phyloP scores from a whole-genome alignment of 2,797 vertebrate species.

The Eulemur albifrons region DNA sequence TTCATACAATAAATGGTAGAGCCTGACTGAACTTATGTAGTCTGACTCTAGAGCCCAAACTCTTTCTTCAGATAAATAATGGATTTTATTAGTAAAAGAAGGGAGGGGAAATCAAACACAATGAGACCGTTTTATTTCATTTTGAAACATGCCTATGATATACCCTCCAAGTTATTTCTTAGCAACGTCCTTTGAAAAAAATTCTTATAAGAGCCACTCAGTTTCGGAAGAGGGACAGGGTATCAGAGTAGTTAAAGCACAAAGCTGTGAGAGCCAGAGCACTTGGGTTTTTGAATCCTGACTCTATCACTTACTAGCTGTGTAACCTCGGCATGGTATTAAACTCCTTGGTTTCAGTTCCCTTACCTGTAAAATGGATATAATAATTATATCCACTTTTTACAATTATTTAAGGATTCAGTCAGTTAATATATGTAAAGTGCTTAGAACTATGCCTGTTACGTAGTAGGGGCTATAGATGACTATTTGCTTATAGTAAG shows the following conservation, averaged over 20 bases:
- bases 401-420: background rate
- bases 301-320: background rate
- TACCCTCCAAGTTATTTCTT: background rate
- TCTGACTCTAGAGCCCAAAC: background rate
- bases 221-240: background rate
- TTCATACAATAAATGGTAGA: background rate
- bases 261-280: background rate
- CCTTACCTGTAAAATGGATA: background rate
- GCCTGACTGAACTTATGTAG: background rate
- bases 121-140: background rate
- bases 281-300: background rate
- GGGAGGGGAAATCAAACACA: background rate
- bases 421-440: slow-evolving; percentile 9
- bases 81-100: background rate
- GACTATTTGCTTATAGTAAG: background rate
- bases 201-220: background rate
- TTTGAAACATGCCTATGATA: background rate
- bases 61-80: background rate
- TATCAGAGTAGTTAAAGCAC: background rate
- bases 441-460: background rate
- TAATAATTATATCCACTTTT: background rate
- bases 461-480: background rate
- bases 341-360: slow-evolving; percentile 6
- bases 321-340: background rate
- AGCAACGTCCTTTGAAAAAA: background rate